Evolutionary conservation across 2,113 vertebrate species (phyloP).

Genomic region (Paralichthys olivaceus): DNA sequence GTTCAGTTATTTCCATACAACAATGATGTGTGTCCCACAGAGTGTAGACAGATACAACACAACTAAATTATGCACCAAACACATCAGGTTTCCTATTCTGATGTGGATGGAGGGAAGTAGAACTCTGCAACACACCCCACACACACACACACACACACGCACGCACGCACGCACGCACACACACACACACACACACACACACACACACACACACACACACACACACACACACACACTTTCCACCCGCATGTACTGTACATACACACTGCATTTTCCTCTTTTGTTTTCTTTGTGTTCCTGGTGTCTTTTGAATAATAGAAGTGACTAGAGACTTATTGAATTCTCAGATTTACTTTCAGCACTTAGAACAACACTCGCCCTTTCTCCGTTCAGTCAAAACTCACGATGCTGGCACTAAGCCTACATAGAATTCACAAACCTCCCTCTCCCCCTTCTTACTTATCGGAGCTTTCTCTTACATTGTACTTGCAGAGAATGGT

Average conservation of each 20-base stretch:
- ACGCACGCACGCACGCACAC: too few relatives aligned
- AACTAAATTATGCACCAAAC: slow-evolving; percentile 64
- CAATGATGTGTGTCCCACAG: slow-evolving; percentile 37
- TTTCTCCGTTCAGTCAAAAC: slow-evolving; percentile 48
- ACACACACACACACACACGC: slow-evolving; percentile 3
- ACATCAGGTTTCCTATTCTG: slow-evolving; percentile 49
- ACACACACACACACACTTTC: not conserved
- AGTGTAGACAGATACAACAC: slow-evolving; percentile 50
- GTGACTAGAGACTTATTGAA: slow-evolving; percentile 67
- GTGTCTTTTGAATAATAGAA: slow-evolving; percentile 78
- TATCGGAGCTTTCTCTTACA: slow-evolving; percentile 14
- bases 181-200: not conserved
- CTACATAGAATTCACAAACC: slow-evolving; percentile 30
- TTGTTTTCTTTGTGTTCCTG: slow-evolving; percentile 69
- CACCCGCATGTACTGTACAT: not conserved
- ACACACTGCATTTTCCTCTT: slow-evolving; percentile 50
- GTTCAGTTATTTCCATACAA: slow-evolving; percentile 42
- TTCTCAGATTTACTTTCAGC: slow-evolving; percentile 77
- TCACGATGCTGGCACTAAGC: slow-evolving; percentile 42
- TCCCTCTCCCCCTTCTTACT: not conserved
- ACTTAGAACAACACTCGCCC: slow-evolving; percentile 59
- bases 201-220: slow-evolving; percentile 28
- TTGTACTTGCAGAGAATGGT: not conserved
- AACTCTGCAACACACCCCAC: slow-evolving; percentile 10
- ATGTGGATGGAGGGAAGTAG: slow-evolving; percentile 27